phyloP scores from a whole-genome alignment of 37 sponge, comb jelly and placozoan genomes.

The Oscarella lobularis region DNA sequence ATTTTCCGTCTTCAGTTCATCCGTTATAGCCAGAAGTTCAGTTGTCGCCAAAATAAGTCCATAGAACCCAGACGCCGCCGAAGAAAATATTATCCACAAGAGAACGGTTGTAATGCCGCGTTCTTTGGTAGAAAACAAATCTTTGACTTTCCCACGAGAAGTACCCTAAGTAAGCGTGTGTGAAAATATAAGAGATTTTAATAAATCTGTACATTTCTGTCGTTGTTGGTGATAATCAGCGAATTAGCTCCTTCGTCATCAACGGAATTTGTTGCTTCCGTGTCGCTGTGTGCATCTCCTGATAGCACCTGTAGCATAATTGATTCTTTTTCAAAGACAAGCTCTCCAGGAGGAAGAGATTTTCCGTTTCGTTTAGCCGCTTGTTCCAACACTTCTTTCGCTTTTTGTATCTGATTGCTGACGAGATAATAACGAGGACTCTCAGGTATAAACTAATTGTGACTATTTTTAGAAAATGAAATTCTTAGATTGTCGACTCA shows the following conservation, averaged over 20 bases:
- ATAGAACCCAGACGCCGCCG: not conserved
- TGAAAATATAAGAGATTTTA: too few species aligned
- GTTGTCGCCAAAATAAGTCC: not conserved
- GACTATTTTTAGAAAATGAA: not conserved
- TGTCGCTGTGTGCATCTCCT: too few species aligned
- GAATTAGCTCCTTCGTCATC: too few species aligned
- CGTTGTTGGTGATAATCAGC: too few species aligned
- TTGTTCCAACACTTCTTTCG: slow-evolving; percentile 6
- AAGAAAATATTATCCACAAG: not conserved
- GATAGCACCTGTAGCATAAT: too few species aligned
- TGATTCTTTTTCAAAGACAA: slow-evolving; percentile 15
- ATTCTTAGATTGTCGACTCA: too few species aligned
- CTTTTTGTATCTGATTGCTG: slow-evolving; percentile 7
- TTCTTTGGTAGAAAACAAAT: not conserved
- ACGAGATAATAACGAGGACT: slow-evolving; percentile 14
- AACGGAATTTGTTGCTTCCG: too few species aligned
- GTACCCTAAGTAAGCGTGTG: not conserved
- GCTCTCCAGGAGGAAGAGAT: not conserved
- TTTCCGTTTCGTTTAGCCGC: slow-evolving; percentile 15
- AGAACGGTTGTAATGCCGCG: not conserved
- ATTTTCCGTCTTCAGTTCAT: not conserved
- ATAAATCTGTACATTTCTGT: too few species aligned
- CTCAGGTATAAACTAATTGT: slow-evolving; percentile 13
- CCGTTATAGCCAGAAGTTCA: not conserved
- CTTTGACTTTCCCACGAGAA: not conserved